phyloP scores from a whole-genome alignment of 53 echinoderm and acorn worm species.

The Antedon mediterranea region DNA sequence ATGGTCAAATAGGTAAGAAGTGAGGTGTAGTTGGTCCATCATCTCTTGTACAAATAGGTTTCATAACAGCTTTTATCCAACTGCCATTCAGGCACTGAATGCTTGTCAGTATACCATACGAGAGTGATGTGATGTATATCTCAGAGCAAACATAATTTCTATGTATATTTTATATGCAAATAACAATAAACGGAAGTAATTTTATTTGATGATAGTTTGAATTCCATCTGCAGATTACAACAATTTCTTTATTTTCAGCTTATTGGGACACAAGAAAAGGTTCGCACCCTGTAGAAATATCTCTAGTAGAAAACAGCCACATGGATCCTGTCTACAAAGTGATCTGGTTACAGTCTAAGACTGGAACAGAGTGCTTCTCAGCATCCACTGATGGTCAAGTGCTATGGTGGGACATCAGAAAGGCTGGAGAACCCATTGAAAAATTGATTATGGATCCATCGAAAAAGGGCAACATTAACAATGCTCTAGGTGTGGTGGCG shows the following conservation, averaged over 20 bases:
- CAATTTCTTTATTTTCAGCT: too few relatives aligned
- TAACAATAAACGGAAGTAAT: too few relatives aligned
- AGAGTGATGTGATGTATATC: too few relatives aligned
- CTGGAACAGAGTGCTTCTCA: conserved; percentile 97
- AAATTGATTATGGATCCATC: conserved; percentile 92
- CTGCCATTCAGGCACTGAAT: too few relatives aligned
- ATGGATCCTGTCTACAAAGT: conserved; percentile 96
- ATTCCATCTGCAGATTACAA: too few relatives aligned
- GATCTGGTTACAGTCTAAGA: conserved; percentile 98
- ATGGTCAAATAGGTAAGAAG: conserved; percentile 90
- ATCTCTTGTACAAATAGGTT: too few relatives aligned
- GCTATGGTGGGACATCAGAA: conserved; percentile 94
- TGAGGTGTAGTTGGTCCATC: too few relatives aligned
- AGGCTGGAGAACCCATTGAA: conserved; percentile 93
- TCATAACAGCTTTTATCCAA: too few relatives aligned
- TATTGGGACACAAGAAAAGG: conserved; percentile 99
- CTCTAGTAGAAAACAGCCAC: conserved; percentile 93
- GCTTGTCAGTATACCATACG: too few relatives aligned
- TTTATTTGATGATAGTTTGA: too few relatives aligned
- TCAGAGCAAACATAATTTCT: too few relatives aligned
- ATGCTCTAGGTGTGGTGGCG: conserved; percentile 80
- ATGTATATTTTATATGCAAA: too few relatives aligned
- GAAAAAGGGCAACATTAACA: conserved; percentile 84
- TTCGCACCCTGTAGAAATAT: conserved; percentile 93
- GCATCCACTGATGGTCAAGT: conserved; percentile 99